phyloP scores from a whole-genome alignment of 1,140 invertebrate genomes.

The Adoxophyes honmai region DNA sequence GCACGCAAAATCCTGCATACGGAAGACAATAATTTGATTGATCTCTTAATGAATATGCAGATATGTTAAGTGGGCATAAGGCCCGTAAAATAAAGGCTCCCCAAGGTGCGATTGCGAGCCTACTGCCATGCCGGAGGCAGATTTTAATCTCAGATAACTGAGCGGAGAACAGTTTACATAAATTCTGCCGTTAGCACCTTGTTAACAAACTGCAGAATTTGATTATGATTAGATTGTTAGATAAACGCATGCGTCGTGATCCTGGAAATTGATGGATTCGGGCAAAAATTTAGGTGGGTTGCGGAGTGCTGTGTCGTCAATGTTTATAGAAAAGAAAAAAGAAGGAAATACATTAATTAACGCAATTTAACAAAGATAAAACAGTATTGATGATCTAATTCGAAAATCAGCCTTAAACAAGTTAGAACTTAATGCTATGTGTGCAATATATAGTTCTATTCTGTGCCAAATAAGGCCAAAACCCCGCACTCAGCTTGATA shows the following conservation, averaged over 20 bases:
- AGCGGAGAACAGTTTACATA: slow-evolving; percentile 70
- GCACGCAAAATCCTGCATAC: slow-evolving; percentile 11
- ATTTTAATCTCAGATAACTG: slow-evolving; percentile 76
- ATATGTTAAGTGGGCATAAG: slow-evolving; percentile 66
- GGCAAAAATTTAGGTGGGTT: too few relatives aligned
- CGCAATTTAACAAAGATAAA: too few relatives aligned
- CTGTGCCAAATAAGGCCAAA: too few relatives aligned
- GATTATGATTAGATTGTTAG: slow-evolving; percentile 58
- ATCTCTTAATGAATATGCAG: slow-evolving; percentile 73
- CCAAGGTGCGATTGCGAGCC: slow-evolving; percentile 67
- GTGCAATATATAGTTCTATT: too few relatives aligned
- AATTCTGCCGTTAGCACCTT: slow-evolving; percentile 73
- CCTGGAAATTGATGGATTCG: slow-evolving; percentile 19
- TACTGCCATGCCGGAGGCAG: slow-evolving; percentile 54
- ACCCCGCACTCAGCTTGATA: too few relatives aligned
- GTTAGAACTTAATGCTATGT: too few relatives aligned
- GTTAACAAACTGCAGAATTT: slow-evolving; percentile 69
- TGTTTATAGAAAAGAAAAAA: too few relatives aligned
- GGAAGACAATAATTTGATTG: slow-evolving; percentile 60
- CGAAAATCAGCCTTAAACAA: too few relatives aligned
- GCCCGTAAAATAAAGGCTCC: slow-evolving; percentile 67
- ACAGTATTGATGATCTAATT: too few relatives aligned
- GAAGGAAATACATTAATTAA: too few relatives aligned
- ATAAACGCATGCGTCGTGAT: slow-evolving; percentile 31
- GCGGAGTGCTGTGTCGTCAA: too few relatives aligned